These are phyloP conservation scores for Syritta pipiens DNA, from an alignment of 2,888 invertebrate genomes.

Conservation along the genomic window DNA sequence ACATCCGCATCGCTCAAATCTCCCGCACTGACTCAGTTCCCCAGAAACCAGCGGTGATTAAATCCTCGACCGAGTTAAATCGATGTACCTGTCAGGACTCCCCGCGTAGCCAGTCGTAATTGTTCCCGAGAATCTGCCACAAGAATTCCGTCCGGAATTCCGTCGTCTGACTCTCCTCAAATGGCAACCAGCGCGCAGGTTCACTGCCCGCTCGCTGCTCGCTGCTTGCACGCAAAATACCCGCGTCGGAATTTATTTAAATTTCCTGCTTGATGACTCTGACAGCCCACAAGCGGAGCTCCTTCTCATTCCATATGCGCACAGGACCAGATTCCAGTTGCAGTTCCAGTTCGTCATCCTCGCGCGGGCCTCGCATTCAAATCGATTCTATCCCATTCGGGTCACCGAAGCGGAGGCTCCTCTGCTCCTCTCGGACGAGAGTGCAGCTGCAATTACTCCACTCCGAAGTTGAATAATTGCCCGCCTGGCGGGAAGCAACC, in stretches of 20 bases:
- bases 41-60: too few species aligned
- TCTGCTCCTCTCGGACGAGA: not conserved
- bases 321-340: slow-evolving; percentile 67
- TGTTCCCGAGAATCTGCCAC: slow-evolving; percentile 26
- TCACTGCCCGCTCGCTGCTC: slow-evolving; percentile 31
- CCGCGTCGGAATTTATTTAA: slow-evolving; percentile 63
- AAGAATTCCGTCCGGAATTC: slow-evolving; percentile 31
- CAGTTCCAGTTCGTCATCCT: slow-evolving; percentile 68
- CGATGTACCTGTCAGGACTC: too few species aligned
- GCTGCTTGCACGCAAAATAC: slow-evolving; percentile 28
- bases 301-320: slow-evolving; percentile 45
- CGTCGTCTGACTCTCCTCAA: slow-evolving; percentile 25
- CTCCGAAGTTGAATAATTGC: slow-evolving; percentile 68
- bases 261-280: slow-evolving; percentile 62
- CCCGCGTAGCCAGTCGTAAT: too few species aligned
- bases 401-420: slow-evolving; percentile 45
- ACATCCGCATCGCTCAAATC: too few species aligned
- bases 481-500: not conserved
- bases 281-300: slow-evolving; percentile 57
- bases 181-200: slow-evolving; percentile 41
- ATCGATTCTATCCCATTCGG: slow-evolving; percentile 59
- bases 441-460: slow-evolving; percentile 60
- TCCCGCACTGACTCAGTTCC: too few species aligned
- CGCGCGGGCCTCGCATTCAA: slow-evolving; percentile 63
- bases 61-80: too few species aligned